Evolutionary conservation across 1,140 invertebrate genomes (phyloP), one percentile per base, ranked within the genome.

Genomic region (Calliphora vicina): DNA sequence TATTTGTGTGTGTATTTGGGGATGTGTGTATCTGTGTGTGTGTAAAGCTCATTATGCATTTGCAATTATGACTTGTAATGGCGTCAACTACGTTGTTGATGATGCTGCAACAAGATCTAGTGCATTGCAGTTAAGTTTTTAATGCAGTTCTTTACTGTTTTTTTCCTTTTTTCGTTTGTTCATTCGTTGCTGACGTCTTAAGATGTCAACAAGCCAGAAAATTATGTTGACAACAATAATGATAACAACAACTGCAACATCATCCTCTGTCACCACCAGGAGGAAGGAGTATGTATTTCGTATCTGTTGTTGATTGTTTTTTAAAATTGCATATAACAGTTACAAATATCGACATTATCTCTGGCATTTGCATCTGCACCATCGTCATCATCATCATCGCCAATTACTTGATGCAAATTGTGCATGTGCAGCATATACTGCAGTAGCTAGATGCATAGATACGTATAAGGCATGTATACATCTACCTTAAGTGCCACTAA

Each of bases 11-110:
- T n/a, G 50, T n/a, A n/a, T 15, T 17, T 57, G 50, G 13, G 4
- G 5, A 5, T n/a, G n/a, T 23, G 61, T 67, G 61, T 6, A 23
- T 67, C n/a, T 23, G 61, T 43, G 35, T 43, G 35, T 42, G 74
- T 78, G 20, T 20, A 10, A 78, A 13, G 8, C 74, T 78, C 35
- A 78, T 78, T 78, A 78, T 78, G 74, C 74, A 78, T 78, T 78
- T 78, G 74, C 74, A 42, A 78, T 78, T 78, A 78, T 78, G 74
- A 43, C 42, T 78, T 78, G 74, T 26, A 78, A 78, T 78, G 74
- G 74, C 74, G 74, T 43, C 74, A 78, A 43, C 42, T 23, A 78
- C 35, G 74, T 43, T 45, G 20, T 17, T 45, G 42, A 45, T 78
- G 74, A 78, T 78, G 74, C 26, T 43, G 74, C 29, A 42, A 29